Evolutionary conservation across 2,888 invertebrate species (phyloP).

Genomic region (Cinara cedri): DNA sequence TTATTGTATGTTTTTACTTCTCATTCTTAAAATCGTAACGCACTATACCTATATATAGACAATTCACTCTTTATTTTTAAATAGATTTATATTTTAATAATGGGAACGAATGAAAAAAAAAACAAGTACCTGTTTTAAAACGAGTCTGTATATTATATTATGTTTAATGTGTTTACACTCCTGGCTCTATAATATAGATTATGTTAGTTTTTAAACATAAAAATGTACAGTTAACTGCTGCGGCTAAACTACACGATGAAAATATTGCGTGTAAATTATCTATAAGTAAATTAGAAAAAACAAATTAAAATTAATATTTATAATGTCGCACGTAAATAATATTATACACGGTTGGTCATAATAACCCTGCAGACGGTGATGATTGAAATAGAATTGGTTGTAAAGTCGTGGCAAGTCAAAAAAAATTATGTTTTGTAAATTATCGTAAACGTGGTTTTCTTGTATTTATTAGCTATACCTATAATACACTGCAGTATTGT

Average conservation of each 20-base stretch:
- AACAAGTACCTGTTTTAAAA: constrained; percentile 15
- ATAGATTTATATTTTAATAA: neutral
- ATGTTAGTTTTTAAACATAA: constrained; percentile 14
- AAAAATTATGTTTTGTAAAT: neutral
- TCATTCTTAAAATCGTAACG: too few species aligned
- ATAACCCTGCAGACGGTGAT: neutral
- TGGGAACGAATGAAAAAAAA: neutral
- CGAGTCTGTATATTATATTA: constrained; percentile 1
- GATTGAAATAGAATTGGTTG: neutral
- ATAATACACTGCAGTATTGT: neutral
- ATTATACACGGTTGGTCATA: too few species aligned
- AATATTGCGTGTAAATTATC: too few species aligned
- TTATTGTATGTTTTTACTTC: too few species aligned
- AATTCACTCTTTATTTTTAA: neutral
- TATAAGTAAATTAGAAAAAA: neutral
- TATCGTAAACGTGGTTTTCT: neutral
- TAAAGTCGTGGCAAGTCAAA: neutral
- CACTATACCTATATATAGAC: too few species aligned
- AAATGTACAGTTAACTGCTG: constrained; percentile 18
- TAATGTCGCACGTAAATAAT: neutral
- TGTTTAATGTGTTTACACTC: neutral
- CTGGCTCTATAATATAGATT: neutral
- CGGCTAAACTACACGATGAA: too few species aligned
- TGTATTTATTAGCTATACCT: neutral
- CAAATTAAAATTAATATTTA: neutral